Evolutionary conservation across 2,113 vertebrate genomes (phyloP).

Genomic region (Seriola rivoliana): DNA sequence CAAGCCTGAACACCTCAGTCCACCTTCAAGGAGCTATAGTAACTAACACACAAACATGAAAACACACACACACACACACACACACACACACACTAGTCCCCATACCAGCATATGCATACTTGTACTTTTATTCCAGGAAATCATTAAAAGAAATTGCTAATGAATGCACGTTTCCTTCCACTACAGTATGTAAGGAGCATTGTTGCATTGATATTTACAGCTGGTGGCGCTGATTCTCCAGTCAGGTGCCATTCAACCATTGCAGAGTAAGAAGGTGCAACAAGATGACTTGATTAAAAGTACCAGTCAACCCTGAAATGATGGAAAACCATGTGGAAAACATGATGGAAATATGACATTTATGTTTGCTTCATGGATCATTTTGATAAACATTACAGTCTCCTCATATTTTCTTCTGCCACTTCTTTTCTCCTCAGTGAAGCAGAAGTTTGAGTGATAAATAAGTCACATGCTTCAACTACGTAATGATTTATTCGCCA

Average conservation of each 20-base stretch:
- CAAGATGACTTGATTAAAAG: background rate
- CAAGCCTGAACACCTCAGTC: background rate
- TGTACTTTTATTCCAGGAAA: background rate
- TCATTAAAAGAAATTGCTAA: background rate
- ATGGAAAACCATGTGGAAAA: no score
- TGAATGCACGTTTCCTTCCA: background rate
- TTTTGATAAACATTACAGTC: background rate
- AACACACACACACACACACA: background rate
- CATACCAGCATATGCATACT: background rate
- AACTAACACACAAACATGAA: no score
- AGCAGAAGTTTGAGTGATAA: background rate
- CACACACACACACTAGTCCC: background rate
- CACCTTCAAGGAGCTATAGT: no score
- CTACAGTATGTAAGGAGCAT: background rate
- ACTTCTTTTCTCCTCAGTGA: background rate
- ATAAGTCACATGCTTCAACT: background rate
- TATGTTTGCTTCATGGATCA: background rate
- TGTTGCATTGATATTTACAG: background rate
- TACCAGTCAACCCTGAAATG: background rate
- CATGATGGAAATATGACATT: no score
- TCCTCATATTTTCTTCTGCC: no score
- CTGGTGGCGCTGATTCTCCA: background rate
- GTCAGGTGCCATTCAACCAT: background rate
- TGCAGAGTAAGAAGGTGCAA: background rate
- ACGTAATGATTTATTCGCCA: background rate